Percentiles rank a stretch among this genome's conserved stretches.
phyloP scores from a whole-genome alignment of 2,797 vertebrate species.

The Falco concolor region DNA sequence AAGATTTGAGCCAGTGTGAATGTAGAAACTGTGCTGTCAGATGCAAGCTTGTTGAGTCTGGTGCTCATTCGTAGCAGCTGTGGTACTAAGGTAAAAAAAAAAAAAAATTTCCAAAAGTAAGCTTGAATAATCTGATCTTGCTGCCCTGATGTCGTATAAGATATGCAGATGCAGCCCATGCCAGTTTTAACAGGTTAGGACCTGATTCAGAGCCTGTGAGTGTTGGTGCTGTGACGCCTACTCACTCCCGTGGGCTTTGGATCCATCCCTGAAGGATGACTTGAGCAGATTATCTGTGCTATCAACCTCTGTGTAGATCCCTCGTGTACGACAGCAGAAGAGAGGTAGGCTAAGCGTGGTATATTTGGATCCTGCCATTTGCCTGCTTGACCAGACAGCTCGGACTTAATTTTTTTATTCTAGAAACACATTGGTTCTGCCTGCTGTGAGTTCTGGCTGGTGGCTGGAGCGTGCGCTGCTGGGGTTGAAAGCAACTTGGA shows the following conservation, averaged over 20 bases:
- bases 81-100: background rate
- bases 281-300: background rate
- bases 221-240: background rate
- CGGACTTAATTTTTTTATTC: background rate
- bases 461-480: rapidly evolving
- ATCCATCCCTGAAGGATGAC: background rate
- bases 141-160: background rate
- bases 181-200: background rate
- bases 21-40: background rate
- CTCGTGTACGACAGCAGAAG: background rate
- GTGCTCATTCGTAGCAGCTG: background rate
- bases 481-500: background rate
- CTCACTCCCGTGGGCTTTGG: background rate
- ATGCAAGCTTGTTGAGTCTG: background rate
- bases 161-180: background rate
- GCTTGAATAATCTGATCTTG: background rate
- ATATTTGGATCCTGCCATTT: background rate
- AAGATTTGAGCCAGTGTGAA: background rate
- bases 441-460: background rate
- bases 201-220: background rate
- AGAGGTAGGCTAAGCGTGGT: background rate
- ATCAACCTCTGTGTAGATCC: background rate
- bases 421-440: background rate
- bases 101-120: background rate
- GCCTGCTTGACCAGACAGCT: background rate